Evolutionary conservation across 2,113 vertebrate species (phyloP).

Genomic region (Paradisaea rubra): DNA sequence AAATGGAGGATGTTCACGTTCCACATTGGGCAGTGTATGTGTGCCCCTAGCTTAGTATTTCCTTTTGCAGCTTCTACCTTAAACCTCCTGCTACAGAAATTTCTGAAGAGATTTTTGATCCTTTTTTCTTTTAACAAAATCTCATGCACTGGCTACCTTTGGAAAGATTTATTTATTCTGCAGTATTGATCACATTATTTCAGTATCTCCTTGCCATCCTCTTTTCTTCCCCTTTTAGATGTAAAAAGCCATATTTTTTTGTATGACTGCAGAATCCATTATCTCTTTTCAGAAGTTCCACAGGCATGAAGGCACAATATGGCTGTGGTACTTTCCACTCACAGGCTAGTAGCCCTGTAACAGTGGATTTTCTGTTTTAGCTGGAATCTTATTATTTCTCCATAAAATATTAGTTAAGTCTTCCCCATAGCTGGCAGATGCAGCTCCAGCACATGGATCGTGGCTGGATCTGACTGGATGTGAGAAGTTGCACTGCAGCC

Average conservation of each 20-base stretch:
- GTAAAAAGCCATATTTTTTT: not conserved
- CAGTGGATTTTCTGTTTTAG: not conserved
- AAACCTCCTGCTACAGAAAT: not conserved
- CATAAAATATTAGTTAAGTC: not conserved
- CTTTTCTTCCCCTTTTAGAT: not conserved
- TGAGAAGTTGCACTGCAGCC: not conserved
- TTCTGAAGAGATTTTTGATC: not conserved
- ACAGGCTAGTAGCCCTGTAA: not conserved
- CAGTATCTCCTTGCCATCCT: not conserved
- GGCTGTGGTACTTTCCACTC: not conserved
- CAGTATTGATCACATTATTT: not conserved
- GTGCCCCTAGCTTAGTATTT: not conserved
- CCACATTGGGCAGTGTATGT: not conserved
- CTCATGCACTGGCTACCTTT: not conserved
- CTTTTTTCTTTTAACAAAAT: not conserved
- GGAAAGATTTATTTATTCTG: not conserved
- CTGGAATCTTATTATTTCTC: not conserved
- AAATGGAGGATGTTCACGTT: not conserved
- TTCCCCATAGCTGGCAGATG: not conserved
- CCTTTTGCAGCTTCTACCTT: not conserved
- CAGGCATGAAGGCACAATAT: not conserved
- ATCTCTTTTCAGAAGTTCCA: not conserved
- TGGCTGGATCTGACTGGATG: not conserved
- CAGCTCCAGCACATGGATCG: not conserved
- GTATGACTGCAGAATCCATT: not conserved